Base-by-base conservation (phyloP, 1,140 invertebrate genomes). In the Monomorium pharaonis region DNA sequence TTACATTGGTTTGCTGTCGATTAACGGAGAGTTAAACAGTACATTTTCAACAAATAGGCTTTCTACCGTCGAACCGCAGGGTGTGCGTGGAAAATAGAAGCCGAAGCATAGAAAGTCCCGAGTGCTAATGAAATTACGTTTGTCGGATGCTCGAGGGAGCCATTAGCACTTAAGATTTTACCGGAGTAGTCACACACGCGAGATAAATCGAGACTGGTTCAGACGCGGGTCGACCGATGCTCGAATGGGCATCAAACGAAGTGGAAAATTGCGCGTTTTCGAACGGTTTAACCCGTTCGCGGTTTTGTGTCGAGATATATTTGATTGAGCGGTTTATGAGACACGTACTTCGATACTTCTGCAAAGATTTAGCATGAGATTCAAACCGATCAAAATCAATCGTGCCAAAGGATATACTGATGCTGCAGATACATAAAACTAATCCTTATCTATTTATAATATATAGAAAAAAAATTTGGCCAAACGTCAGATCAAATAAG, bases 81-180 rank as follows among this genome's bases (percentile, higher is more conserved):
- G 44, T 65, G 65, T 69, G 63, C 24, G 16, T 33, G 51, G 51
- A 81, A 72, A 81, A 81, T 37, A 51, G 58, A 42, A 56, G 77
- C 18, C 21, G 37, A 58, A 44, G 24, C 49, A 56, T 69, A 83
- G 67, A 83, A 83, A 83, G 67, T 83, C 27, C 67, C 18, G 51
- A 72, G 51, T 44, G 67, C 78, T 80, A 70, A 83, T 83, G 67
- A 83, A 83, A 72, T 83, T 83, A 83, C 77, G 77, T 81, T 81
- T 47, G 65, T 72, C 37, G 65, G 78, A 47, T 58, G 78, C 78
- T 21, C 65, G 30, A 24, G 37, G 49, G 65, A n/a, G 30, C 51
- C 67, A 83, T 83, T 83, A 83, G 56, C 78, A 83, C 78, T 83
- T 83, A 83, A 83, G 78, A 83, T 83, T 83, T 83, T 72, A 27